Conservation (phyloP, 2,888 invertebrate genomes). For the Hirtodrosophila alboralis region DNA sequence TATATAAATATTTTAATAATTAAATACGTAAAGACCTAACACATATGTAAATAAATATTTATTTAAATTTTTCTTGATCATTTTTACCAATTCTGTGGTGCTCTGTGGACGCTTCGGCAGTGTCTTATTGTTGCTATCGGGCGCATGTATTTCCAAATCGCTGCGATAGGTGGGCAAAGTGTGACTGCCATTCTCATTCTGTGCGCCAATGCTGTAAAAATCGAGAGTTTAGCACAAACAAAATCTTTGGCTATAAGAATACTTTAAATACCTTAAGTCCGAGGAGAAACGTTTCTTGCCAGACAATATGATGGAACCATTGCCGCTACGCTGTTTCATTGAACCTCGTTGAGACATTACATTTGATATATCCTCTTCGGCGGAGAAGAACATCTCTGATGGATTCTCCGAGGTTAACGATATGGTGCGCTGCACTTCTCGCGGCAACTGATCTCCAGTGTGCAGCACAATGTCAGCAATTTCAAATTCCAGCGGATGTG, state of each 20-base stretch:
- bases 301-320: slow-evolving; percentile 81
- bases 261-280: slow-evolving; percentile 80
- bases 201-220: slow-evolving; percentile 80
- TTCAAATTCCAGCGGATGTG: slow-evolving; percentile 84
- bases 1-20: slow-evolving; percentile 8
- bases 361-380: slow-evolving; percentile 91
- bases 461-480: slow-evolving; percentile 83
- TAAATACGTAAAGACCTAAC: slow-evolving; percentile 51
- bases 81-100: slow-evolving; percentile 84
- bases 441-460: slow-evolving; percentile 80
- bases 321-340: slow-evolving; percentile 80
- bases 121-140: slow-evolving; percentile 85
- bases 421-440: slow-evolving; percentile 89
- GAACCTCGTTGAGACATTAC: slow-evolving; percentile 82
- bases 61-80: slow-evolving; percentile 2
- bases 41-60: slow-evolving; percentile 6
- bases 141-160: slow-evolving; percentile 87
- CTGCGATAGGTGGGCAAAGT: slow-evolving; percentile 86
- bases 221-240: neutral
- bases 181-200: slow-evolving; percentile 80
- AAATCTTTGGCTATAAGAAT: neutral
- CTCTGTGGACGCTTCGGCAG: slow-evolving; percentile 84
- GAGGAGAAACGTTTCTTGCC: slow-evolving; percentile 84
- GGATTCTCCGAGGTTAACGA: slow-evolving; percentile 95
- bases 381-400: slow-evolving; percentile 96